Evolutionary conservation across 2,113 vertebrate genomes (phyloP).

Genomic region (Barbus barbus): DNA sequence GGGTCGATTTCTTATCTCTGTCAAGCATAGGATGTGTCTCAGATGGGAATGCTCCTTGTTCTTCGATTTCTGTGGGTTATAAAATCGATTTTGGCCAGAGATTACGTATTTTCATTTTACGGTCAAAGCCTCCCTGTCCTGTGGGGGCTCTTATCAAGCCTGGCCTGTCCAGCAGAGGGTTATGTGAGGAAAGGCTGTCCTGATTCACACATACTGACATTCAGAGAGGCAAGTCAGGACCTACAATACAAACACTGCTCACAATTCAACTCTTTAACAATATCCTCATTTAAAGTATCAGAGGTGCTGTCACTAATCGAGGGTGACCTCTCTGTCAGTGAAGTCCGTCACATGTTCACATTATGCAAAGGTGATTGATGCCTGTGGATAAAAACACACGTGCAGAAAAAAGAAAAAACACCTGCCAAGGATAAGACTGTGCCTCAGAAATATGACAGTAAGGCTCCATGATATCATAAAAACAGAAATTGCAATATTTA

Average conservation of each 20-base stretch:
- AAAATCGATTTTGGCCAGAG: constrained; percentile 57
- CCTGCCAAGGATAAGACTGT: not conserved
- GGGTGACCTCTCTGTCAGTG: not conserved
- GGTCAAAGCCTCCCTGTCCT: constrained; percentile 37
- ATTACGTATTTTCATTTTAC: constrained; percentile 56
- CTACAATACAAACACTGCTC: not conserved
- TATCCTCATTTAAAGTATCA: not conserved
- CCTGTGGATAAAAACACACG: not conserved
- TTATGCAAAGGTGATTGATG: not conserved
- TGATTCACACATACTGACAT: not conserved
- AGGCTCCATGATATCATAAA: not conserved
- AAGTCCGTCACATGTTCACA: not conserved
- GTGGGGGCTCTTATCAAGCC: constrained; percentile 52
- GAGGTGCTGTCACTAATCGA: not conserved
- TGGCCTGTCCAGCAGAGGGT: constrained; percentile 1
- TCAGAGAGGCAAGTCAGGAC: not conserved
- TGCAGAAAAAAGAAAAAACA: not conserved
- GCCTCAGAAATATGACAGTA: not conserved
- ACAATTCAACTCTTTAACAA: not conserved
- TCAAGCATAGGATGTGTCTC: constrained; percentile 46
- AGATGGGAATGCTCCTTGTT: constrained; percentile 59
- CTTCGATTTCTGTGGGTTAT: constrained; percentile 42
- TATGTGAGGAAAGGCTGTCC: constrained; percentile 9
- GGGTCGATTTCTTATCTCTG: constrained; percentile 57
- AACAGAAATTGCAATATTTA: not conserved